Evolutionary conservation across 2,888 invertebrate species (phyloP), one percentile per base, ranked within the genome.

Genomic region (Bellardia pandia): DNA sequence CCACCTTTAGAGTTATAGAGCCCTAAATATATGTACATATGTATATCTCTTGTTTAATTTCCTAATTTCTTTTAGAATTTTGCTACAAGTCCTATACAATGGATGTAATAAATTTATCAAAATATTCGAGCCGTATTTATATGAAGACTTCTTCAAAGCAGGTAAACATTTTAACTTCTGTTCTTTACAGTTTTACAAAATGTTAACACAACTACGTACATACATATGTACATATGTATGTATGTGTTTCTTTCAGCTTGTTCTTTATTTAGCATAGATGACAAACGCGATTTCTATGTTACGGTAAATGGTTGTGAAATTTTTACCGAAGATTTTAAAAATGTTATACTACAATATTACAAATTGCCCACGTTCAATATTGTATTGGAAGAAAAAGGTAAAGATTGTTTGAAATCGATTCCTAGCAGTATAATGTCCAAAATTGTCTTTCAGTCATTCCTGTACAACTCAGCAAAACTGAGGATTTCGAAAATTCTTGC

Each of bases 241-340:
- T 23, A 23, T 23, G 23, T 23, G 23, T 58, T 71, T 37, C n/a
- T 66, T 69, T 56, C 13, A 85, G 85, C 75, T 8, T 79, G 79
- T 14, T 16, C 16, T 8, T 9, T n/a, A 16, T 85, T 79, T 14
- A 45, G 60, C 23, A 69, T 75, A 8, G 3, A 16, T 2, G 23
- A 48, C 30, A 37, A 13, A 23, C 8, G 53, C 2, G 64, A 85
- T 37, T 6, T 74, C 11, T 85, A 56, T 75, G n/a, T 79, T 16
- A 42, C 75, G 2, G 75, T 85, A 3, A 85, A 85, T 62, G 75
- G 60, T 62, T 85, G 85, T 14, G 85, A 85, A 62, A 85, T 85
- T 23, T 51, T 30, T 5, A 53, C 68, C 14, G 60, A 42, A 11
- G 85, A 85, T 79, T 85, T 85, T 30, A 68, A 64, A 75, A 64